phyloP scores from a whole-genome alignment of 2,113 vertebrate species.

The Redunca redunca region DNA sequence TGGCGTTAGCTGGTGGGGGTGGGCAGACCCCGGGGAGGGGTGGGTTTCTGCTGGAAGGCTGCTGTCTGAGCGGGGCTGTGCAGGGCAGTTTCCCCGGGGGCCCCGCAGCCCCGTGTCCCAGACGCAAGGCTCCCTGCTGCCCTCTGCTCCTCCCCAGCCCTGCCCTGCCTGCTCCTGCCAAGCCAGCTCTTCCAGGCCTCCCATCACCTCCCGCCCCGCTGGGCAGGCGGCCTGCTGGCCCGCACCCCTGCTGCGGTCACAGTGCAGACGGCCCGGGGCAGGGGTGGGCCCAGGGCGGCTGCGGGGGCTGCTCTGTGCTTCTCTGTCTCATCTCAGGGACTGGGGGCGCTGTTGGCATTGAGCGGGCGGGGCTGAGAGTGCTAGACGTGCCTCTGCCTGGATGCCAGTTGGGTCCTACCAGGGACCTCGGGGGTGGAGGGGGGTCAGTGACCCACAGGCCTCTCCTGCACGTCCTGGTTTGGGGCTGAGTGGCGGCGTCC shows the following conservation, averaged over 20 bases:
- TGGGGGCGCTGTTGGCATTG: accelerated
- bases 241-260: accelerated
- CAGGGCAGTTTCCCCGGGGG: neutral
- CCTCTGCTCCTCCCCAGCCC: neutral
- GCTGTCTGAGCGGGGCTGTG: no score
- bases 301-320: accelerated
- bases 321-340: neutral
- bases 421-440: neutral
- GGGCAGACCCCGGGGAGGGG: neutral
- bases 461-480: neutral
- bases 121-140: accelerated
- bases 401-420: neutral
- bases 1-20: neutral
- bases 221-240: neutral
- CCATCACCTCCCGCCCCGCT: neutral
- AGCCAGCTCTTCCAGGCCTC: accelerated
- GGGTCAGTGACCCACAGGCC: accelerated
- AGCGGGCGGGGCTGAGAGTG: neutral
- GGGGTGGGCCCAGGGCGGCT: accelerated
- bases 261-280: accelerated
- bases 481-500: accelerated
- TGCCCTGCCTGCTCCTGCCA: neutral
- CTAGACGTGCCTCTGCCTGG: neutral
- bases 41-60: accelerated
- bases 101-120: neutral